A percentile compares a stretch with the other conserved stretches of the same genome.
Conservation (phyloP, 2,113 vertebrate species). For the Podarcis raffonei region DNA sequence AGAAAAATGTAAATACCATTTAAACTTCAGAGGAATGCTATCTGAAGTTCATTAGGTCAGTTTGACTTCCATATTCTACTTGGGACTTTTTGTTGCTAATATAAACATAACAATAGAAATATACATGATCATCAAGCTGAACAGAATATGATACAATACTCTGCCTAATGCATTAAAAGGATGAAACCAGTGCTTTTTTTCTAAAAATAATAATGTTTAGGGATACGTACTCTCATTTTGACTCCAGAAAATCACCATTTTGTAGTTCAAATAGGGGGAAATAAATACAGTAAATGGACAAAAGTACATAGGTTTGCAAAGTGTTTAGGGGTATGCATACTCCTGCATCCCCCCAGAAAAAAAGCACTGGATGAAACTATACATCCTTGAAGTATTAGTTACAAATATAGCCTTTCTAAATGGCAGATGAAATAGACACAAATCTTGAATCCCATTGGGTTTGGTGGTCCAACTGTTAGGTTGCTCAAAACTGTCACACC, state of each 20-base stretch:
- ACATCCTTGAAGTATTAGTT: neutral
- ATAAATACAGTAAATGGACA: no score
- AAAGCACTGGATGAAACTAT: neutral
- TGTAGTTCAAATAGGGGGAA: no score
- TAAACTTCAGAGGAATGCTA: neutral
- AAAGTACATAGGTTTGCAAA: no score
- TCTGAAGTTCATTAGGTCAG: neutral
- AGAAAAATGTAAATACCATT: neutral
- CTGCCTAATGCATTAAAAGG: neutral
- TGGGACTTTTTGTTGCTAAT: neutral
- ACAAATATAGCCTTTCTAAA: neutral
- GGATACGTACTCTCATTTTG: no score
- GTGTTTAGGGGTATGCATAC: no score
- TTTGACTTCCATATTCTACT: neutral
- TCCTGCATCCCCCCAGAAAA: no score
- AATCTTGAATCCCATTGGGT: neutral
- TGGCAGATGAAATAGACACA: conserved; percentile 1
- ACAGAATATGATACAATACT: neutral
- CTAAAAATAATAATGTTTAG: no score
- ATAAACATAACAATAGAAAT: neutral
- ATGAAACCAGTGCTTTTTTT: no score
- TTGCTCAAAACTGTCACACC: neutral
- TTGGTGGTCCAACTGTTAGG: neutral
- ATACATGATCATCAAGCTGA: neutral
- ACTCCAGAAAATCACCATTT: no score